A percentile compares a stretch with the other conserved stretches of the same genome.
Conservation (phyloP, 2,797 vertebrate species). For the Microctenopoma stevenorrisi region DNA sequence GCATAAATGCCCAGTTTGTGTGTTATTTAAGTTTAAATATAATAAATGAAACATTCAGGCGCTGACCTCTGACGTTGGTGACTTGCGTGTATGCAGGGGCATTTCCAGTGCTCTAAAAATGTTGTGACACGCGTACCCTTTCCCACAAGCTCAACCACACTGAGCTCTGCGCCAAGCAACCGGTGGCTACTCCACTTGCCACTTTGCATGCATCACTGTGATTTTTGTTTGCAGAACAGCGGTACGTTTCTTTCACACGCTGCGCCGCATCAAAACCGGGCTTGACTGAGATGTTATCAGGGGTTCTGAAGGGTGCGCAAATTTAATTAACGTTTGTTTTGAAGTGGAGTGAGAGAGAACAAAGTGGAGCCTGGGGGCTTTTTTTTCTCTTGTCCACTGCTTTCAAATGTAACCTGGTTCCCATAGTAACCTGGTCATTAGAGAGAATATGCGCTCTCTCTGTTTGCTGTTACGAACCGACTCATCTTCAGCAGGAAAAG, state of each 20-base stretch:
- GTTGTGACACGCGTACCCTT: conserved; percentile 39
- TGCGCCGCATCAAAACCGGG: conserved; percentile 10
- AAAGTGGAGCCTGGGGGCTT: conserved; percentile 58
- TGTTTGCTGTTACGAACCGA: conserved; percentile 56
- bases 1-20: no score
- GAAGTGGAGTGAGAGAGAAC: conserved; percentile 63
- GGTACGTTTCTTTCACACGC: conserved; percentile 22
- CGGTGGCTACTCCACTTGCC: conserved; percentile 2
- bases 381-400: conserved; percentile 38
- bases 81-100: conserved; percentile 12
- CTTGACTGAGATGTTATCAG: conserved; percentile 26
- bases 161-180: conserved; percentile 13
- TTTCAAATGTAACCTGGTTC: conserved; percentile 79
- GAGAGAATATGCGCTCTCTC: conserved; percentile 38
- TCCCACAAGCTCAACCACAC: conserved; percentile 17
- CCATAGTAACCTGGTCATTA: conserved; percentile 81
- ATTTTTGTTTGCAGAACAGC: conserved; percentile 7
- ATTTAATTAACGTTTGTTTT: conserved; percentile 76
- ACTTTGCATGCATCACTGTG: neutral
- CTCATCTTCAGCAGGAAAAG: conserved; percentile 44
- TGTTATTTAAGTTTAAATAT: conserved; percentile 1
- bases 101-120: conserved; percentile 13
- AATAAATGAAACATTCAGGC: neutral
- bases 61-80: conserved; percentile 7
- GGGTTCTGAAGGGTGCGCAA: conserved; percentile 45